Percentiles rank a stretch among this genome's conserved stretches.
These are phyloP conservation scores for Euwallacea similis DNA, from an alignment of 1,140 invertebrate genomes.

Conservation along the genomic window DNA sequence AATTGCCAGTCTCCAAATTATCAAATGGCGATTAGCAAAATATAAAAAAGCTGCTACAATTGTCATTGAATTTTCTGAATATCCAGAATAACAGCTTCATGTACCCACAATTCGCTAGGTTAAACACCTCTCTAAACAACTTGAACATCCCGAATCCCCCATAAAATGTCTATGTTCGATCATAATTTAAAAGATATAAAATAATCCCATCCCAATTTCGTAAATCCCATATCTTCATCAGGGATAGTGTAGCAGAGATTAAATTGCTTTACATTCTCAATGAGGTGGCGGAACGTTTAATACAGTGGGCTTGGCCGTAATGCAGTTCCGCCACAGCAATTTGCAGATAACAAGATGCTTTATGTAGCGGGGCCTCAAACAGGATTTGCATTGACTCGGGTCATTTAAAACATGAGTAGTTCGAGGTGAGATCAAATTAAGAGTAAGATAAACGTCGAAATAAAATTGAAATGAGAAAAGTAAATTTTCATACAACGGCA, in stretches of 20 bases:
- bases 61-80: too few relatives aligned
- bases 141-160: too few relatives aligned
- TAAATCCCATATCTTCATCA: constrained; percentile 1
- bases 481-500: constrained; percentile 23
- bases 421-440: background rate
- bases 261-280: constrained; percentile 24
- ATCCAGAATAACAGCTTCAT: too few relatives aligned
- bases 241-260: constrained; percentile 6
- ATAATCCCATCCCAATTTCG: background rate
- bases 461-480: constrained; percentile 11
- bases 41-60: too few relatives aligned
- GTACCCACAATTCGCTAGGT: too few relatives aligned
- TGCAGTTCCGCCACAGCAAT: constrained; percentile 30
- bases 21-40: too few relatives aligned
- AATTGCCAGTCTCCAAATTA: too few relatives aligned
- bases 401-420: constrained; percentile 13
- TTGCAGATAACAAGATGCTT: constrained; percentile 33
- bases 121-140: too few relatives aligned
- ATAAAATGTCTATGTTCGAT: too few relatives aligned
- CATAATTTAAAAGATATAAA: too few relatives aligned
- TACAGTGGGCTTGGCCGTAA: constrained; percentile 18
- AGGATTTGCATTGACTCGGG: constrained; percentile 23
- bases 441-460: background rate
- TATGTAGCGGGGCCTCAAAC: constrained; percentile 24
- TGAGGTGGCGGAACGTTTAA: constrained; percentile 18